These are phyloP conservation scores for Calliopum simillimum DNA, from an alignment of 2,888 invertebrate species.

Conservation along the genomic window DNA sequence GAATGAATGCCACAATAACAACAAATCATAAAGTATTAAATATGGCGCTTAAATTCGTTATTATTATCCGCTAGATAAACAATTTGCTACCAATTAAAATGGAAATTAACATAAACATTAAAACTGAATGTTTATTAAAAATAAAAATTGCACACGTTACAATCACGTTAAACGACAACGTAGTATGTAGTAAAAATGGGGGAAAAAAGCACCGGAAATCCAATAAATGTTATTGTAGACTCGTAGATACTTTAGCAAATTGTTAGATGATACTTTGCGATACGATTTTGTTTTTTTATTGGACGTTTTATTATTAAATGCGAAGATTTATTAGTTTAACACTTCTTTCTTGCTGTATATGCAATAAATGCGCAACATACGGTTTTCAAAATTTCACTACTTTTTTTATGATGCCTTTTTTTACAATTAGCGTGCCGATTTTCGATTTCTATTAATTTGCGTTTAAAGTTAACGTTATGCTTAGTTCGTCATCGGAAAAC, in stretches of 20 bases:
- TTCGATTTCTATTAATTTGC: constrained; percentile 33
- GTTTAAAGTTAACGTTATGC: constrained; percentile 41
- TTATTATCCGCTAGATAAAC: constrained; percentile 42
- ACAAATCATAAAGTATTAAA: constrained; percentile 39
- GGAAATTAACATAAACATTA: constrained; percentile 25
- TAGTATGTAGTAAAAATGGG: not conserved
- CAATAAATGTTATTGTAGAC: not conserved
- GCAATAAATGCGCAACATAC: not conserved
- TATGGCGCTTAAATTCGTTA: constrained; percentile 29
- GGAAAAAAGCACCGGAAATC: not conserved
- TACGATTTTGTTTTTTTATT: not conserved
- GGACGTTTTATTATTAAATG: too few species aligned
- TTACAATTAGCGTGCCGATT: too few species aligned
- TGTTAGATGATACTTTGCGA: too few species aligned
- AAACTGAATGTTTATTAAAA: constrained; percentile 6
- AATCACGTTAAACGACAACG: constrained; percentile 6
- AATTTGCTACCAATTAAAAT: constrained; percentile 38
- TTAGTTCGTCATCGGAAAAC: constrained; percentile 61
- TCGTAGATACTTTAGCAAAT: too few species aligned
- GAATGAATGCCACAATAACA: constrained; percentile 25
- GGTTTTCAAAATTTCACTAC: constrained; percentile 1
- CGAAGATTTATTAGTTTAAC: too few species aligned
- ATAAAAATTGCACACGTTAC: not conserved
- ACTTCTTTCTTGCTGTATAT: not conserved
- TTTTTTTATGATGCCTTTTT: constrained; percentile 1